These are phyloP conservation scores for Eueremaeus valkanovi DNA, from an alignment of 2,888 invertebrate species.

Conservation along the genomic window DNA sequence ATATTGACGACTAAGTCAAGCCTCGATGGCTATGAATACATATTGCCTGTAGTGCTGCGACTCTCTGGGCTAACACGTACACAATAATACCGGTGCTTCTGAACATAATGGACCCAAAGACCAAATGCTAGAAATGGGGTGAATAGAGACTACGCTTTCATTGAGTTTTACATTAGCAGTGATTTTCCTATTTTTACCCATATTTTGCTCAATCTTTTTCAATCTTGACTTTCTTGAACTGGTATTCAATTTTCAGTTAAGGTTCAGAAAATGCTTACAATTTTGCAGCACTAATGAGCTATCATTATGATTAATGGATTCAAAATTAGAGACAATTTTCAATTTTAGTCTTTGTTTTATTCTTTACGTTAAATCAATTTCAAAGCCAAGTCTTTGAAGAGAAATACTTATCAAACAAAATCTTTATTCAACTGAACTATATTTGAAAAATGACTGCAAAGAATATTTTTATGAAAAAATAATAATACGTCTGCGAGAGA, in stretches of 20 bases:
- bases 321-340: not conserved
- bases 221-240: not conserved
- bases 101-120: not conserved
- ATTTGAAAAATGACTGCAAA: not conserved
- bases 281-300: not conserved
- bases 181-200: not conserved
- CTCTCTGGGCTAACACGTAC: not conserved
- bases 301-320: not conserved
- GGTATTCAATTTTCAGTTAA: no score
- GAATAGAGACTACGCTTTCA: not conserved
- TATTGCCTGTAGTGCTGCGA: conserved; percentile 18
- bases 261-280: no score
- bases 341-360: not conserved
- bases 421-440: not conserved
- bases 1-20: conserved; percentile 24
- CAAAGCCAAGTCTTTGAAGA: not conserved
- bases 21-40: conserved; percentile 21
- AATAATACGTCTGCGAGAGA: not conserved
- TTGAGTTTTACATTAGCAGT: not conserved
- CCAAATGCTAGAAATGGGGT: not conserved
- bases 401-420: not conserved
- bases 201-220: not conserved
- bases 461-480: conserved; percentile 2
- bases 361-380: not conserved
- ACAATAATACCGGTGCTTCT: conserved; percentile 19